A percentile compares a stretch with the other conserved stretches of the same genome.
These are phyloP conservation scores for Altica lythri DNA, from an alignment of 2,888 invertebrate genomes.

Conservation along the genomic window DNA sequence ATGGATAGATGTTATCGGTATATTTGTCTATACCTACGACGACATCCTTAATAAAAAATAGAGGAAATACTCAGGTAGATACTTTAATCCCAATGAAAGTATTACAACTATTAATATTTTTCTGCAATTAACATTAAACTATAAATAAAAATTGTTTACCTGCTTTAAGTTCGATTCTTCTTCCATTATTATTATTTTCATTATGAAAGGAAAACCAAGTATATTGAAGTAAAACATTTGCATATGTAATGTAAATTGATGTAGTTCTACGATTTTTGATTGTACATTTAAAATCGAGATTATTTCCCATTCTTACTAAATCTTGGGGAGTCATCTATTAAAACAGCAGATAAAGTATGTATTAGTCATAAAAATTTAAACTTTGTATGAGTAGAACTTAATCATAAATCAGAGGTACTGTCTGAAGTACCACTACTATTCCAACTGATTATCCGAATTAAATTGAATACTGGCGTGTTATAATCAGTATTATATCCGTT, in stretches of 20 bases:
- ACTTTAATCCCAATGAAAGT: too few species aligned
- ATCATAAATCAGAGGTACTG: too few species aligned
- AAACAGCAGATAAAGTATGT: neutral
- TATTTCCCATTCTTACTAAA: conserved; percentile 32
- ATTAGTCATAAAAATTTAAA: too few species aligned
- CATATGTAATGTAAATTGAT: conserved; percentile 29
- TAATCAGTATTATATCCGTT: too few species aligned
- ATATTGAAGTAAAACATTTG: conserved; percentile 40
- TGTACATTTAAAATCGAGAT: conserved; percentile 41
- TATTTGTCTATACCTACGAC: too few species aligned
- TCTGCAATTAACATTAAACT: neutral
- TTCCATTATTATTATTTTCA: conserved; percentile 25
- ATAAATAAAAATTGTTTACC: conserved; percentile 33
- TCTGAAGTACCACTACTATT: too few species aligned
- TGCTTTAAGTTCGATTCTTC: conserved; percentile 26
- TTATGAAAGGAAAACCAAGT: conserved; percentile 30
- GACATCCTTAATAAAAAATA: too few species aligned
- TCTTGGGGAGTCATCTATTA: conserved; percentile 39
- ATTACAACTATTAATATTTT: neutral
- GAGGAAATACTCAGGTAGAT: too few species aligned
- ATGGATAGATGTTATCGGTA: too few species aligned
- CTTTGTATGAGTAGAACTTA: too few species aligned
- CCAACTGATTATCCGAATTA: too few species aligned
- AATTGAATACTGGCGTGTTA: too few species aligned
- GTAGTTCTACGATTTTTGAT: conserved; percentile 39